Percentiles rank a stretch among this genome's conserved stretches.
Conservation (phyloP, 2,113 vertebrate genomes). For the Pavo muticus region DNA sequence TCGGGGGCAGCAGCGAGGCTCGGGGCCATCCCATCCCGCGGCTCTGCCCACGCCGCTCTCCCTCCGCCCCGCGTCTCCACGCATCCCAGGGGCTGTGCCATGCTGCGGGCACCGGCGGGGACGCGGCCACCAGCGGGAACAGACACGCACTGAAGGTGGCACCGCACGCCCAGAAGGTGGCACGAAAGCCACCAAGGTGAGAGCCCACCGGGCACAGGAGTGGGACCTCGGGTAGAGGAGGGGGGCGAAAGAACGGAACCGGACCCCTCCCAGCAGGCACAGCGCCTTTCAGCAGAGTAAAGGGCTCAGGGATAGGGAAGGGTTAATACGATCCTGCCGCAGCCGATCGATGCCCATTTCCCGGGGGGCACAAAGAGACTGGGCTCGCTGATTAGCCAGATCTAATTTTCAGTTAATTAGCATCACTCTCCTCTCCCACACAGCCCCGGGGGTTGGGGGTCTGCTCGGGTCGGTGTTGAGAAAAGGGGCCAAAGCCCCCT, state of each 20-base stretch:
- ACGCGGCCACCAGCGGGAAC: background rate
- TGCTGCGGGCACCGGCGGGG: background rate
- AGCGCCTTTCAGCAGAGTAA: background rate
- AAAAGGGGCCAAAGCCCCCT: background rate
- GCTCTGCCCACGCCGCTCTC: slow-evolving; percentile 27
- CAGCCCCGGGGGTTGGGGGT: background rate
- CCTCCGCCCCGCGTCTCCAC: background rate
- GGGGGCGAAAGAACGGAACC: rapidly evolving
- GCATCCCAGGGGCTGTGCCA: background rate
- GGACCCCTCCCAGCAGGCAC: background rate
- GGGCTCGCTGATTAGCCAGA: background rate
- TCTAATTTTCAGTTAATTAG: slow-evolving; percentile 27
- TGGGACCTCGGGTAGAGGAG: rapidly evolving
- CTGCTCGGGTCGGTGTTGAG: background rate
- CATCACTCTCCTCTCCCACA: background rate
- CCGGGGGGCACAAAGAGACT: background rate
- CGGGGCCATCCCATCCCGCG: background rate
- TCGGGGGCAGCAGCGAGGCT: background rate
- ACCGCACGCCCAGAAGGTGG: rapidly evolving
- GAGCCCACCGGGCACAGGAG: background rate
- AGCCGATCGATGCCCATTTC: slow-evolving; percentile 6
- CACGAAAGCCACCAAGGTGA: background rate
- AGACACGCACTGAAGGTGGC: background rate
- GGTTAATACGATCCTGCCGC: background rate
- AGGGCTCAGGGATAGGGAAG: background rate